phyloP scores from a whole-genome alignment of 2,113 vertebrate species.

The Chionodraco myersi region DNA sequence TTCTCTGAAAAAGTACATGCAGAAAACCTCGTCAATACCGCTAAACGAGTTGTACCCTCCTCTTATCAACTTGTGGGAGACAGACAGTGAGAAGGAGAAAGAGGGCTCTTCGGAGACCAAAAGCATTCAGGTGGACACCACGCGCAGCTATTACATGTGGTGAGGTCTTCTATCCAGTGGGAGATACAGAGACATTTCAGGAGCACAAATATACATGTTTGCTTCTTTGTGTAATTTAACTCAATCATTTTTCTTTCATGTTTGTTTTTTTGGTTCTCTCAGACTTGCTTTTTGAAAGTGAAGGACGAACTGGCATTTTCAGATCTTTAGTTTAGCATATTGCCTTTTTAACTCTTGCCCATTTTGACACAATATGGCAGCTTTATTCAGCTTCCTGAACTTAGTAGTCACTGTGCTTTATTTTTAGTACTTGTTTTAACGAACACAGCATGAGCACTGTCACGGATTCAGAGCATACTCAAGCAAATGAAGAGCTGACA shows the following conservation, averaged over 20 bases:
- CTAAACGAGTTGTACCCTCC: slow-evolving; percentile 98
- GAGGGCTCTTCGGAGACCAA: slow-evolving; percentile 91
- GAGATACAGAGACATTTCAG: slow-evolving; percentile 50
- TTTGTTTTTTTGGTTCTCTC: slow-evolving; percentile 74
- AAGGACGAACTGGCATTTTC: slow-evolving; percentile 84
- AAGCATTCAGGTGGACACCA: slow-evolving; percentile 95
- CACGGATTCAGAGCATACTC: slow-evolving; percentile 75
- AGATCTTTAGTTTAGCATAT: slow-evolving; percentile 88
- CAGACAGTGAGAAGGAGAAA: slow-evolving; percentile 96
- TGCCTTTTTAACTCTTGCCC: slow-evolving; percentile 79
- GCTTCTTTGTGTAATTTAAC: slow-evolving; percentile 90
- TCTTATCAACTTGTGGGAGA: slow-evolving; percentile 98
- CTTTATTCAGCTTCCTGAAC: slow-evolving; percentile 85
- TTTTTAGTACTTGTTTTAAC: slow-evolving; percentile 83
- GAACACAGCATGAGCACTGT: slow-evolving; percentile 84
- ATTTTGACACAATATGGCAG: slow-evolving; percentile 84
- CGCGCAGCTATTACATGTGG: slow-evolving; percentile 99
- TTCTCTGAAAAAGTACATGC: slow-evolving; percentile 98
- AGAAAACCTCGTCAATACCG: slow-evolving; percentile 98
- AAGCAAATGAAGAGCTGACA: slow-evolving; percentile 68
- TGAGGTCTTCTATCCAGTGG: slow-evolving; percentile 79
- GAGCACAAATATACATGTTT: slow-evolving; percentile 80
- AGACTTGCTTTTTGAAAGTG: slow-evolving; percentile 86
- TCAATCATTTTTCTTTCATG: slow-evolving; percentile 68
- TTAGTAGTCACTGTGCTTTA: slow-evolving; percentile 86